phyloP scores from a whole-genome alignment of 1,140 invertebrate genomes.

The Brevipalpus yothersi region DNA sequence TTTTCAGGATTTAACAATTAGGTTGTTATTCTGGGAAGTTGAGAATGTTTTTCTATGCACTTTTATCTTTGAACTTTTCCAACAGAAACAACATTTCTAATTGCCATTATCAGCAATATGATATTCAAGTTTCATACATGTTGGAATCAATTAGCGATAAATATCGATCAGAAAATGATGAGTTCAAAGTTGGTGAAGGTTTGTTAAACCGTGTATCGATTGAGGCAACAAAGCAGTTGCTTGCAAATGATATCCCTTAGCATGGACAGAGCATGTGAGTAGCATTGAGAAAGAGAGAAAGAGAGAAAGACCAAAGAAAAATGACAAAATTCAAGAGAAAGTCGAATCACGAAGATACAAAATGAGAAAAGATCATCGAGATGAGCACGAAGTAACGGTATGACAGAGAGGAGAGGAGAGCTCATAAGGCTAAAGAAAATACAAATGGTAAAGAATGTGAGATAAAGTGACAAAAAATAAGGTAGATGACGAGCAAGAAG shows the following conservation, averaged over 20 bases:
- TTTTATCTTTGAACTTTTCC: too few species aligned
- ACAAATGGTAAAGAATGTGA: not conserved
- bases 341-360: not conserved
- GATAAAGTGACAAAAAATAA: not conserved
- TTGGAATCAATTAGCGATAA: too few species aligned
- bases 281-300: not conserved
- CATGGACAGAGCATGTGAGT: not conserved
- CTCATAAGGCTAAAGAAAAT: not conserved
- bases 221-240: too few species aligned
- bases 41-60: too few species aligned
- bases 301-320: not conserved
- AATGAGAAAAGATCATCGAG: not conserved
- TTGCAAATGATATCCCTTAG: not conserved
- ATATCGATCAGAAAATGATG: too few species aligned
- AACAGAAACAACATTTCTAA: too few species aligned
- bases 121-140: too few species aligned
- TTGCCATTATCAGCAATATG: too few species aligned
- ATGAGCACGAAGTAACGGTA: not conserved
- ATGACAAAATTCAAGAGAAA: not conserved
- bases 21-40: too few species aligned
- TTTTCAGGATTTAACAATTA: too few species aligned
- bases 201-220: too few species aligned
- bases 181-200: too few species aligned
- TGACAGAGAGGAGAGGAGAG: not conserved
- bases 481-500: not conserved